phyloP scores from a whole-genome alignment of 2,888 invertebrate genomes.

The Odontomyia ornata region DNA sequence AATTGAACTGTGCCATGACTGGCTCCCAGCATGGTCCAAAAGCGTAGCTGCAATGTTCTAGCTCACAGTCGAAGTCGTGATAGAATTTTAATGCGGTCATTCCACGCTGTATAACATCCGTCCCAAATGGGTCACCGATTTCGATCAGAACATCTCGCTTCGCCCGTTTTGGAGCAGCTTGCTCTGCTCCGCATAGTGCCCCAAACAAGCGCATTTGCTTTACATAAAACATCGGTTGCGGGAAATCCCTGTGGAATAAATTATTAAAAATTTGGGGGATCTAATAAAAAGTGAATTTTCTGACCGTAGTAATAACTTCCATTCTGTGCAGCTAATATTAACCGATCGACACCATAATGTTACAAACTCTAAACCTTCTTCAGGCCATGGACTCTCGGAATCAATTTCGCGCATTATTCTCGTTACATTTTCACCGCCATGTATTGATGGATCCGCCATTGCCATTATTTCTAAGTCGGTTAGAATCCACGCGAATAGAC shows the following conservation, averaged over 20 bases:
- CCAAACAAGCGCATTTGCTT: slow-evolving; percentile 89
- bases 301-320: slow-evolving; percentile 80
- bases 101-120: slow-evolving; percentile 82
- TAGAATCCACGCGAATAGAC: slow-evolving; percentile 88
- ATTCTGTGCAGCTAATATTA: slow-evolving; percentile 81
- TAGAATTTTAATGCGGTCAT: slow-evolving; percentile 97
- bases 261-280: too few species aligned
- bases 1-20: slow-evolving; percentile 66
- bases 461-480: slow-evolving; percentile 72
- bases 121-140: slow-evolving; percentile 84
- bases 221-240: slow-evolving; percentile 89
- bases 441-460: slow-evolving; percentile 86
- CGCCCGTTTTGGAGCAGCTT: slow-evolving; percentile 74
- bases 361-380: slow-evolving; percentile 86
- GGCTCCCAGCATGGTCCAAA: slow-evolving; percentile 99
- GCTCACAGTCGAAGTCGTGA: slow-evolving; percentile 95
- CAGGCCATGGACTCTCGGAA: slow-evolving; percentile 89
- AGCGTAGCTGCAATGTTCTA: slow-evolving; percentile 88
- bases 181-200: slow-evolving; percentile 88
- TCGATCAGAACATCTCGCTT: slow-evolving; percentile 69
- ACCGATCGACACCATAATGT: slow-evolving; percentile 94
- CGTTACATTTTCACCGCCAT: slow-evolving; percentile 81
- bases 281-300: not conserved
- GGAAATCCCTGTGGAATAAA: slow-evolving; percentile 79
- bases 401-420: slow-evolving; percentile 83